Evolutionary conservation across 1,140 invertebrate species (phyloP).

Genomic region (Charaxes varanes): DNA sequence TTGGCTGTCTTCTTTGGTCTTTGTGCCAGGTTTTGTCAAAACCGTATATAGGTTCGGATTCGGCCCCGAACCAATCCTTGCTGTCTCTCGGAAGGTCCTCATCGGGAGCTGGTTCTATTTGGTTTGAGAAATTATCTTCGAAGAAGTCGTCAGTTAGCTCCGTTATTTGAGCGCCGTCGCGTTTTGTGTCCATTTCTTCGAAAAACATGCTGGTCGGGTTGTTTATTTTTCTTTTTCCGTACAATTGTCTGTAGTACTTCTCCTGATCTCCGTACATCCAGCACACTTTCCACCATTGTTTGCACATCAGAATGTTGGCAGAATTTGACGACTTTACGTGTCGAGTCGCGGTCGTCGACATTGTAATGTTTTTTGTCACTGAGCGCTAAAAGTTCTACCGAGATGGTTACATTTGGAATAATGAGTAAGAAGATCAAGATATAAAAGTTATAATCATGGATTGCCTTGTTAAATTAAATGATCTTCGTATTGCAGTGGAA

Average conservation of each 20-base stretch:
- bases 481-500: too few species aligned
- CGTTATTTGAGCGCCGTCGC: slow-evolving; percentile 64
- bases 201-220: slow-evolving; percentile 52
- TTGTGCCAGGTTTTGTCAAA: slow-evolving; percentile 56
- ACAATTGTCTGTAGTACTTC: slow-evolving; percentile 87
- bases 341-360: slow-evolving; percentile 69
- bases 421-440: too few species aligned
- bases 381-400: slow-evolving; percentile 7
- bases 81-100: slow-evolving; percentile 26
- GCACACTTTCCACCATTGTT: slow-evolving; percentile 91
- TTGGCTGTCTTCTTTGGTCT: slow-evolving; percentile 68
- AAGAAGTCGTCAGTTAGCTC: slow-evolving; percentile 71
- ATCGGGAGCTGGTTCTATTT: slow-evolving; percentile 55
- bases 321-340: slow-evolving; percentile 72
- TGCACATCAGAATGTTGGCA: slow-evolving; percentile 85
- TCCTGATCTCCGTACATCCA: slow-evolving; percentile 90
- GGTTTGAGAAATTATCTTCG: slow-evolving; percentile 35
- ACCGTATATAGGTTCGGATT: slow-evolving; percentile 59
- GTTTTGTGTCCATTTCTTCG: slow-evolving; percentile 41
- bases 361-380: slow-evolving; percentile 33
- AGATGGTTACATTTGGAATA: slow-evolving; percentile 16
- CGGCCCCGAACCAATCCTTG: slow-evolving; percentile 47
- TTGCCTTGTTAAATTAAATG: too few species aligned
- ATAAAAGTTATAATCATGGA: too few species aligned
- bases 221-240: slow-evolving; percentile 77